These are phyloP conservation scores for Hypomesus transpacificus DNA, from an alignment of 2,113 vertebrate species.

Conservation along the genomic window DNA sequence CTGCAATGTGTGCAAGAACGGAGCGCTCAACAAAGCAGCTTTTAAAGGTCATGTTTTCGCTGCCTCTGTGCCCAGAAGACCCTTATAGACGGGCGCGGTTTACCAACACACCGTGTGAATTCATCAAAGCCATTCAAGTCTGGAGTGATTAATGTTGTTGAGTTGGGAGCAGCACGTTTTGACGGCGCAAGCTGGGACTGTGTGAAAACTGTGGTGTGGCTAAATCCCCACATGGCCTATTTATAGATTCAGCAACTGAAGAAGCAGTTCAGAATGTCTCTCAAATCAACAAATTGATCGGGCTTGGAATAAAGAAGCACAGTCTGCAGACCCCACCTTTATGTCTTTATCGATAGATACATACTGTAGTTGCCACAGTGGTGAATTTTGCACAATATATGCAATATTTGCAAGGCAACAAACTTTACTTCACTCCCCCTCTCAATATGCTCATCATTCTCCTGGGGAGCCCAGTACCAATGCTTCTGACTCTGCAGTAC, in stretches of 20 bases:
- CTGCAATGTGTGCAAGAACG: conserved; percentile 63
- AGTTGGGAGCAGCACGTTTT: conserved; percentile 24
- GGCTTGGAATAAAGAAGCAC: conserved; percentile 8
- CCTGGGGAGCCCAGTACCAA: conserved; percentile 44
- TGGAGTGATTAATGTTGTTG: conserved; percentile 56
- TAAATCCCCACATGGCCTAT: conserved; percentile 18
- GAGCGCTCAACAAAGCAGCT: conserved; percentile 68
- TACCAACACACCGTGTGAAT: conserved; percentile 56
- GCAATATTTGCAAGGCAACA: conserved; percentile 33
- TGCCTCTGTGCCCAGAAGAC: conserved; percentile 49
- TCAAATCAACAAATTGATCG: conserved; percentile 8
- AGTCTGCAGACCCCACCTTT: neutral
- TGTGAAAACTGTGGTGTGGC: conserved; percentile 16
- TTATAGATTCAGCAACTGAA: neutral
- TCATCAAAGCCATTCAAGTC: conserved; percentile 51
- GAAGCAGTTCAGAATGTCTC: neutral
- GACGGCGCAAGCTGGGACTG: conserved; percentile 13
- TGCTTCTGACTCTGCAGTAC: conserved; percentile 49
- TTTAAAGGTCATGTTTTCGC: conserved; percentile 70
- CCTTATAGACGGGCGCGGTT: conserved; percentile 46
- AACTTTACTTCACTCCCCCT: conserved; percentile 5
- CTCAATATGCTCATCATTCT: conserved; percentile 36
- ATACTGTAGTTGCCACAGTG: conserved; percentile 27
- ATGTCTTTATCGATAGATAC: neutral
- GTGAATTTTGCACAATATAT: conserved; percentile 33